phyloP scores from a whole-genome alignment of 2,113 vertebrate genomes.

The Zootoca vivipara region DNA sequence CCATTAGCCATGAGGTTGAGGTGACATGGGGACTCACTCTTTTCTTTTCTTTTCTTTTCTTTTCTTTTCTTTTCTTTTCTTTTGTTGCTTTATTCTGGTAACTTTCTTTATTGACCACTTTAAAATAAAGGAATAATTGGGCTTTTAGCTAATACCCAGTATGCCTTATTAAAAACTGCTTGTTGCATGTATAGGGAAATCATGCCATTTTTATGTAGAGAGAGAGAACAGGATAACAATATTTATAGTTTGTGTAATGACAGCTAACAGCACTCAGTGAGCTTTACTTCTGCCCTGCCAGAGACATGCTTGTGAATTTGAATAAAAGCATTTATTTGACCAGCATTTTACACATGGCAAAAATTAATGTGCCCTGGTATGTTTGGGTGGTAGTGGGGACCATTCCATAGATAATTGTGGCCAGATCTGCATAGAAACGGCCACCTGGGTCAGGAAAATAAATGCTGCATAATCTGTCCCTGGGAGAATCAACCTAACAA shows the following conservation, averaged over 20 bases:
- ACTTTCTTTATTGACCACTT: background rate
- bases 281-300: background rate
- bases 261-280: background rate
- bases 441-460: accelerated
- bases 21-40: no score
- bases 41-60: accelerated
- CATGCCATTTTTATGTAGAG: background rate
- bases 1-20: no score
- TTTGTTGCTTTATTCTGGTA: accelerated
- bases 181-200: background rate
- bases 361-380: background rate
- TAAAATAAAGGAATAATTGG: background rate
- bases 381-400: background rate
- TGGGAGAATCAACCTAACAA: accelerated
- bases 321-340: background rate
- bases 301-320: background rate
- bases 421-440: background rate
- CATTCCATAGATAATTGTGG: background rate
- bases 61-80: accelerated
- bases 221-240: background rate
- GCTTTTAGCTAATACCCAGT: background rate
- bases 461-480: background rate
- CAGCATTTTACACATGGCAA: background rate
- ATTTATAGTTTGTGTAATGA: background rate
- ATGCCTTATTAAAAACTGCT: conserved; percentile 21